Conservation (phyloP, 2,113 vertebrate genomes). For the Leptosomus discolor region DNA sequence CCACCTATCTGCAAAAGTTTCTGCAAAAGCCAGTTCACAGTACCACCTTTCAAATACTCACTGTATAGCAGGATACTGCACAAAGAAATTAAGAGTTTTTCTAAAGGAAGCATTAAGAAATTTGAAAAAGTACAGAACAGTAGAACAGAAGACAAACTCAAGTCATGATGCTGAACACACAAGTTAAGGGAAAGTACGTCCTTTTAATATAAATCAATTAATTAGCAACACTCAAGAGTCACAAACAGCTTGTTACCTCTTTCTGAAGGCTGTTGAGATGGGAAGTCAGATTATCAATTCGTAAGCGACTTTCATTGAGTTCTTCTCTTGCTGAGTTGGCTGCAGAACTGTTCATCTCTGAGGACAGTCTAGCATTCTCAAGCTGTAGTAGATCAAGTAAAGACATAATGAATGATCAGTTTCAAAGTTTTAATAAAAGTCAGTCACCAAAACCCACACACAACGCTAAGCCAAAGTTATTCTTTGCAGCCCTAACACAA, state of each 20-base stretch:
- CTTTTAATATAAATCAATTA: not conserved
- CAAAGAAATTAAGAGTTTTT: no score
- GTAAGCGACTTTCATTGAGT: conserved; percentile 79
- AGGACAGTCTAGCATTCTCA: conserved; percentile 81
- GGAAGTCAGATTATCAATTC: conserved; percentile 81
- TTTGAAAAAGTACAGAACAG: not conserved
- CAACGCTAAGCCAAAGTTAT: not conserved
- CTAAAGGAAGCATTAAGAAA: not conserved
- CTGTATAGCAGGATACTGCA: not conserved
- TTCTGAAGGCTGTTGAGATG: conserved; percentile 84
- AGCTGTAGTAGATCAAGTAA: conserved; percentile 70
- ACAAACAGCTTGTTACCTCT: conserved; percentile 71
- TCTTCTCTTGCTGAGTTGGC: conserved; percentile 82
- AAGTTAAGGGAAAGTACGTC: not conserved
- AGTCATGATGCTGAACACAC: not conserved
- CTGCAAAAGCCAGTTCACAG: not conserved
- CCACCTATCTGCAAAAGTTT: not conserved
- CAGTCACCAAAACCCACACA: not conserved
- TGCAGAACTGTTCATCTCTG: conserved; percentile 82
- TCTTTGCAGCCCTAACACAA: not conserved
- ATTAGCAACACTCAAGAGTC: not conserved
- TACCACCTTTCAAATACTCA: not conserved
- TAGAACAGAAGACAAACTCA: not conserved
- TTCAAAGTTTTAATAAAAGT: conserved; percentile 18
- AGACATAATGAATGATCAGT: not conserved